Base-by-base conservation (phyloP, 2,797 vertebrate genomes). In the Parambassis ranga region DNA sequence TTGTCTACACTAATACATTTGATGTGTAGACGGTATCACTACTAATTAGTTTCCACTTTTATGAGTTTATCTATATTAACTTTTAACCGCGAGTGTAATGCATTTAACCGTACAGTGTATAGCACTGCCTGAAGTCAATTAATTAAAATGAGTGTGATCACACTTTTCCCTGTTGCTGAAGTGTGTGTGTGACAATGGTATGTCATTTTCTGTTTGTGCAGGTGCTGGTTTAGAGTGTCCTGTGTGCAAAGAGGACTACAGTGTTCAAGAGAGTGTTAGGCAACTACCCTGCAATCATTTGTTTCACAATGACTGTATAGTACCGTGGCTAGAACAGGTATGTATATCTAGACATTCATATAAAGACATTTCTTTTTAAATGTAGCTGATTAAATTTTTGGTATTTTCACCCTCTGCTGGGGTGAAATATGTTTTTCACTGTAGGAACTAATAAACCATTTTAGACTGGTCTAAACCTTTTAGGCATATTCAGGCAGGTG, bases 301-400 rank as follows among this genome's bases (percentile, higher is more conserved):
- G 70, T 99, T 98, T 93, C 98, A 99, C 4, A 94, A 97, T 32
- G 93, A 95, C 86, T 99, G 98, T 84, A 97, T 99, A 28, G 95
- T 98, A 55, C 96, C 97, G 0, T 99, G 98, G 98, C 93, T 99
- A 73, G 96, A 99, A 80, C 96, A 97, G 96, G 98, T 99, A 84
- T 35, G 77, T 71, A 8, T 11, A 13, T 32, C 4, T 26, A 32
- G n/a, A n/a, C n/a, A n/a, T n/a, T n/a, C n/a, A n/a, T n/a, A n/a
- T n/a, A n/a, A n/a, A n/a, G n/a, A n/a, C n/a, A n/a, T n/a, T n/a
- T n/a, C n/a, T n/a, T n/a, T n/a, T n/a, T n/a, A n/a, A n/a, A n/a
- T n/a, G n/a, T n/a, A n/a, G n/a, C n/a, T n/a, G n/a, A n/a, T n/a
- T n/a, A n/a, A n/a, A n/a, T n/a, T n/a, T n/a, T n/a, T n/a, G n/a